These are phyloP conservation scores for Gryon sp. DNA, from an alignment of 1,140 invertebrate species.

Conservation along the genomic window DNA sequence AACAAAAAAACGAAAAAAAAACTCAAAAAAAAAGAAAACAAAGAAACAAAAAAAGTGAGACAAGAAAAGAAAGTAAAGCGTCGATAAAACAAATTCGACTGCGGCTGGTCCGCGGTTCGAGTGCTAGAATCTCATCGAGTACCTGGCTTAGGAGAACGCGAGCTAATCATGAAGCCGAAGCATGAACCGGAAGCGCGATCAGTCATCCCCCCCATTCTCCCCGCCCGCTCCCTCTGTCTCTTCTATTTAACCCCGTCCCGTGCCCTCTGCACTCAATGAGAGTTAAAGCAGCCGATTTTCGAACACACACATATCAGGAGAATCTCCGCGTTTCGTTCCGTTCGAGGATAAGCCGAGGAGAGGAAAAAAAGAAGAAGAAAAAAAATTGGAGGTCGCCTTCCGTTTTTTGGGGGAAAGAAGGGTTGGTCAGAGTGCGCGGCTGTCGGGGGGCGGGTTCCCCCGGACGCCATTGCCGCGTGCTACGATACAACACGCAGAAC, in stretches of 20 bases:
- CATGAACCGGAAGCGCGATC: conserved; percentile 53
- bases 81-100: conserved; percentile 25
- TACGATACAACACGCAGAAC: neutral
- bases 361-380: too few relatives aligned
- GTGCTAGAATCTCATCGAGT: conserved; percentile 60
- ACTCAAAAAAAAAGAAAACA: conserved; percentile 15
- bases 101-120: conserved; percentile 70
- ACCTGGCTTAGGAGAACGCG: conserved; percentile 53
- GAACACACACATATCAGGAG: conserved; percentile 56
- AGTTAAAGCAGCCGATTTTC: conserved; percentile 25
- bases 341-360: conserved; percentile 21
- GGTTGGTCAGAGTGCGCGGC: conserved; percentile 11
- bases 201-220: conserved; percentile 15
- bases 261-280: too few relatives aligned
- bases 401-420: conserved; percentile 10
- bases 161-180: conserved; percentile 47
- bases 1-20: conserved; percentile 10
- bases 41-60: conserved; percentile 16
- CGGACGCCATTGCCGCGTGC: neutral
- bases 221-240: neutral
- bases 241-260: too few relatives aligned
- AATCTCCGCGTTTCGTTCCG: conserved; percentile 43
- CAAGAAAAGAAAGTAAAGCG: conserved; percentile 2
- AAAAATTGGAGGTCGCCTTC: conserved; percentile 21
- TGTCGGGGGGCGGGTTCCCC: conserved; percentile 24